Evolutionary conservation across 2,113 vertebrate genomes (phyloP), one percentile per base, ranked within the genome.

Genomic region (Lepus europaeus): DNA sequence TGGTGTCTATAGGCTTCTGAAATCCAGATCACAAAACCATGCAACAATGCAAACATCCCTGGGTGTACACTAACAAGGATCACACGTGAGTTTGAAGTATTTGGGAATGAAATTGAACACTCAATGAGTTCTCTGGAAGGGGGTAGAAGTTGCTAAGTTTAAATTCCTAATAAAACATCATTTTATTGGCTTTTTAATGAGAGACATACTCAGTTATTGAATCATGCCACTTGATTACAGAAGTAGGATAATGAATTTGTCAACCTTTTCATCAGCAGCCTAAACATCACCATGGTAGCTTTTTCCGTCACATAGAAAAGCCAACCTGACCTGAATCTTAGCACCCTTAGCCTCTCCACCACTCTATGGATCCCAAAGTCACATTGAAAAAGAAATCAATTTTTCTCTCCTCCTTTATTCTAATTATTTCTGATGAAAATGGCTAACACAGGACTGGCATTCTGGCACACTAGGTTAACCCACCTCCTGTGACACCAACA

Each of bases 271-370:
- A 45, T 82, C 45, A 78, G 6, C 59, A 83, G 70, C 78, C 33
- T 69, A 68, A 49, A n/a, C 36, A 79, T 90, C 68, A 90, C 20
- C 56, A 78, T 17, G 20, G 8, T 51, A 89, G 91, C 19, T 74
- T 96, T 83, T 96, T 78, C 63, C 36, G 79, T 64, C 74, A 81
- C 56, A 53, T 84, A 74, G 68, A 92, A 91, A 31, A 83, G 33
- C 59, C 49, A 91, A 88, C 88, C 20, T 23, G 59, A 92, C 22
- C 66, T 70, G 20, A 39, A 13, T 33, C 19, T 78, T 68, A 36
- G 20, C 69, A 77, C 53, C 12, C 19, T 45, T n/a, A 20, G 11
- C 59, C 13, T 63, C 8, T 36, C 19, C 19, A 49, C 80, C 80
- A 59, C 6, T 79, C 76, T 39, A 61, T 61, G 63, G 59, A 31